phyloP scores from a whole-genome alignment of 2,113 vertebrate genomes.

The Austrofundulus limnaeus region DNA sequence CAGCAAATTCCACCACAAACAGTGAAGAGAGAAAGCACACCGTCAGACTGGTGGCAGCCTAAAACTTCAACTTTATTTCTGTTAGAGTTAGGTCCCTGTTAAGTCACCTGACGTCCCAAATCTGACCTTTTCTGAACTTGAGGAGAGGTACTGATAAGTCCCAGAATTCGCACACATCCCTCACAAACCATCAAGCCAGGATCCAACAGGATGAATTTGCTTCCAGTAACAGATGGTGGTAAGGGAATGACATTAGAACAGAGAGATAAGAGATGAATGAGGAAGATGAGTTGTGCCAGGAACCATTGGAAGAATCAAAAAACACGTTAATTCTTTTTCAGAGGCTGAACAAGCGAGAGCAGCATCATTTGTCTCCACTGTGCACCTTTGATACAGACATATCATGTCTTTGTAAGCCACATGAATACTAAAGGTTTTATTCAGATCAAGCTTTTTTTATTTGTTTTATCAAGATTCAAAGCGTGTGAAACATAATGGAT shows the following conservation, averaged over 20 bases:
- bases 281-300: constrained; percentile 29
- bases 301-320: constrained; percentile 44
- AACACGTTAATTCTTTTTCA: constrained; percentile 33
- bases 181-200: constrained; percentile 35
- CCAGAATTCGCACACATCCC: constrained; percentile 28
- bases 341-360: constrained; percentile 42
- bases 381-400: constrained; percentile 45
- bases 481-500: constrained; percentile 36
- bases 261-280: constrained; percentile 30
- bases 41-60: background rate
- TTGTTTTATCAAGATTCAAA: constrained; percentile 41
- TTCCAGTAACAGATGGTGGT: constrained; percentile 34
- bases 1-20: constrained; percentile 12
- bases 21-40: constrained; percentile 13
- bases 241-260: constrained; percentile 33
- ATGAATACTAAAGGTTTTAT: constrained; percentile 30
- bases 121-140: constrained; percentile 7
- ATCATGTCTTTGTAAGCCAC: constrained; percentile 40
- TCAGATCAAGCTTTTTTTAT: constrained; percentile 46
- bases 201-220: constrained; percentile 34
- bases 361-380: constrained; percentile 32
- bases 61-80: background rate
- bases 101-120: constrained; percentile 29
- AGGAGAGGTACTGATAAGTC: constrained; percentile 16
- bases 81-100: background rate